A percentile compares a stretch with the other conserved stretches of the same genome.
Evolutionary conservation across 1,140 invertebrate species (phyloP).

Genomic region (Cyphomyrmex costatus): DNA sequence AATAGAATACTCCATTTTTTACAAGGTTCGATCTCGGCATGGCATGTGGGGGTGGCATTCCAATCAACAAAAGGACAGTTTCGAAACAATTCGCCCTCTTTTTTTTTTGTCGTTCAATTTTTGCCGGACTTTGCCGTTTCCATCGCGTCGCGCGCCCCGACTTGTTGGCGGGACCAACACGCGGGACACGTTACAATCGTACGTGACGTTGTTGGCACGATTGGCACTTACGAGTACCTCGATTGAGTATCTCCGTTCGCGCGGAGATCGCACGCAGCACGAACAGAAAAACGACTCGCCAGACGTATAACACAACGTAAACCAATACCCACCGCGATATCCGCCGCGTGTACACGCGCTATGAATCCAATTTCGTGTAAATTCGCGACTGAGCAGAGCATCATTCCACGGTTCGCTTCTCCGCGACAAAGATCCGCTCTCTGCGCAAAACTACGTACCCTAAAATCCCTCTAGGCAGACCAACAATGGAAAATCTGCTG

Average conservation of each 20-base stretch:
- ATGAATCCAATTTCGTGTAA: constrained; percentile 69
- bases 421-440: constrained; percentile 33
- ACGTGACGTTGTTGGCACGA: constrained; percentile 71
- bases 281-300: constrained; percentile 67
- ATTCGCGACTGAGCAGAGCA: constrained; percentile 55
- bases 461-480: constrained; percentile 18
- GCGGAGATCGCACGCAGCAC: constrained; percentile 36
- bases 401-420: constrained; percentile 22
- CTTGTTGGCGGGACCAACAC: constrained; percentile 33
- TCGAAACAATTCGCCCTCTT: constrained; percentile 29
- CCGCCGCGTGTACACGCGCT: constrained; percentile 36
- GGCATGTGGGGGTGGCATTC: constrained; percentile 32
- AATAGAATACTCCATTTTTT: constrained; percentile 57
- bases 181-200: constrained; percentile 71
- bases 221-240: constrained; percentile 71
- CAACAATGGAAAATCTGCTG: background rate
- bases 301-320: constrained; percentile 70
- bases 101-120: constrained; percentile 40
- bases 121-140: constrained; percentile 67
- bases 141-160: constrained; percentile 32
- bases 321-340: constrained; percentile 69
- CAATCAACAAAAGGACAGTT: constrained; percentile 75
- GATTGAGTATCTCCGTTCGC: constrained; percentile 70
- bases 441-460: background rate
- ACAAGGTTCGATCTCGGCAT: constrained; percentile 34